Evolutionary conservation across 2,113 vertebrate genomes (phyloP), one percentile per base, ranked within the genome.

Genomic region (Sinocyclocheilus anophthalmus): DNA sequence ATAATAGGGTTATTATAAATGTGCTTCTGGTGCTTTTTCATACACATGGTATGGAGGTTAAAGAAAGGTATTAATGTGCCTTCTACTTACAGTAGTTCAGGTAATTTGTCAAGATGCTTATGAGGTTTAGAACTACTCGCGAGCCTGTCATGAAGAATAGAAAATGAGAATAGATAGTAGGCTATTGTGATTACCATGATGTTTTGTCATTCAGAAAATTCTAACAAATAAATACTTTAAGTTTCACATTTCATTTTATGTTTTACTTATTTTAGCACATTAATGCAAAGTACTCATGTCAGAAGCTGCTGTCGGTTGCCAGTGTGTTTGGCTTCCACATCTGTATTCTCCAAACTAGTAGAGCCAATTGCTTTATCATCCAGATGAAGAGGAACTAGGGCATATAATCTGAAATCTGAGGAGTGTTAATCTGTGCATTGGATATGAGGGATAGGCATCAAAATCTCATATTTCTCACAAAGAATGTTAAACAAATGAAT

Each of bases 341-440:
- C 91, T 91, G 89, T 42, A 85, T 86, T 77, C 81, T 61, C 22
- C 22, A 83, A 69, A 76, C 79, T 81, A 89, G 84, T 61, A 37
- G 63, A 37, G 42, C 16, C 39, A 48, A 75, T 53, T 88, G 65
- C 24, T 9, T 61, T 61, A 39, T 79, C 80, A 85, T 90, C 88
- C 88, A 89, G 90, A 84, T 92, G 89, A 92, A 87, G 84, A 85
- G 63, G 87, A 90, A 92, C 20, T 91, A 75, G 88, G 92, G 92
- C 91, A 63, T 90, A 88, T 91, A 86, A 92, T 93, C 10, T 65
- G 82, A 83, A 8, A 63, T 90, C 84, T 76, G 69, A 48, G 75
- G 57, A 83, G 11, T 87, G 48, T 50, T 24, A 72, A 75, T 72
- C 13, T 59, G 39, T 20, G 65, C 6, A 0, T 9, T 79, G 76